phyloP scores from a whole-genome alignment of 92 coral and sea anemone species.

The Desmophyllum pertusum region DNA sequence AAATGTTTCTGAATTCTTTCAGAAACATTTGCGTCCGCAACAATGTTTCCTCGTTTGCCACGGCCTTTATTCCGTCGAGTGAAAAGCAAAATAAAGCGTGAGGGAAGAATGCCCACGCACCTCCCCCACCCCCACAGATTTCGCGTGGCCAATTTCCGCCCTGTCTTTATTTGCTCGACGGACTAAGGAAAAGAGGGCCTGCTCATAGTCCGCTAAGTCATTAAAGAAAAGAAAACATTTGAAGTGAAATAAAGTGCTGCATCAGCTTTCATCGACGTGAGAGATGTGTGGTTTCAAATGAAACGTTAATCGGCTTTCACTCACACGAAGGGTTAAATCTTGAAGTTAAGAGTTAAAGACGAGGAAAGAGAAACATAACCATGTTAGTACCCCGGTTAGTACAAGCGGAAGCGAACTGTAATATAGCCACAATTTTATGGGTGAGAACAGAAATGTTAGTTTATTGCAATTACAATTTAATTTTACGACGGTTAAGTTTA shows the following conservation, averaged over 20 bases:
- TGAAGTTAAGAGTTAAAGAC: neutral
- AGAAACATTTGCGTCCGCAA: too few relatives aligned
- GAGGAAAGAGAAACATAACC: neutral
- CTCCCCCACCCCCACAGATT: too few relatives aligned
- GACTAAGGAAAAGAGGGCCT: too few relatives aligned
- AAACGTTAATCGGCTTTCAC: neutral
- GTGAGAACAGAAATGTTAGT: too few relatives aligned
- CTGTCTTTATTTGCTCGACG: too few relatives aligned
- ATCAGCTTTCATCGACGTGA: neutral
- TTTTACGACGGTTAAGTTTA: neutral
- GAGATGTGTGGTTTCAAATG: neutral
- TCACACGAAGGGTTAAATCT: neutral
- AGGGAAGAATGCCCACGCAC: too few relatives aligned
- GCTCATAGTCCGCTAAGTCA: neutral
- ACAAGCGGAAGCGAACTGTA: neutral
- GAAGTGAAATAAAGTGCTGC: neutral
- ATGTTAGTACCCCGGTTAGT: too few relatives aligned
- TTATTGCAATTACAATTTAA: too few relatives aligned
- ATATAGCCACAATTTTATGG: neutral
- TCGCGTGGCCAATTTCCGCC: too few relatives aligned
- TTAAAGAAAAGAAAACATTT: neutral
- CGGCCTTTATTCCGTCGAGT: too few relatives aligned
- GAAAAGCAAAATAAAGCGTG: neutral
- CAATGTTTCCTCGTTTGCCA: too few relatives aligned
- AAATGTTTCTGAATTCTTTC: too few relatives aligned